Percentiles rank a stretch among this genome's conserved stretches.
These are phyloP conservation scores for Colostygia pectinataria DNA, from an alignment of 2,888 invertebrate genomes.

Conservation along the genomic window DNA sequence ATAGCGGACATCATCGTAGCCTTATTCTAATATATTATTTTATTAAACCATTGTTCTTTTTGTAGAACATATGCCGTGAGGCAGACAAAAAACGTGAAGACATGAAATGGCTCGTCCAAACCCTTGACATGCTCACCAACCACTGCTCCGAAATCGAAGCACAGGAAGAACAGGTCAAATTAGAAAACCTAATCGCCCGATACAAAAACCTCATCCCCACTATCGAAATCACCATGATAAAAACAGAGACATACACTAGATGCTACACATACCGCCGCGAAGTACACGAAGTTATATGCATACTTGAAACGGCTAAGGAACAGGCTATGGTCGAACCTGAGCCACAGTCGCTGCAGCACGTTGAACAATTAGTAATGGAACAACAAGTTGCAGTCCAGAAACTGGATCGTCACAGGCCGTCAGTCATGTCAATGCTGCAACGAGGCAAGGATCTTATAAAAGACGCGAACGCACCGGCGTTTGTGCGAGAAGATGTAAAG, in stretches of 20 bases:
- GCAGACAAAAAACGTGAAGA: slow-evolving; percentile 95
- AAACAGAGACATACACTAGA: slow-evolving; percentile 95
- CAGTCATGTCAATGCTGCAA: slow-evolving; percentile 95
- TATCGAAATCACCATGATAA: slow-evolving; percentile 95
- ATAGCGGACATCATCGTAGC: too few relatives aligned
- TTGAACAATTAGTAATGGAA: slow-evolving; percentile 89
- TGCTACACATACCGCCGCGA: slow-evolving; percentile 96
- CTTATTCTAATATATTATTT: too few relatives aligned
- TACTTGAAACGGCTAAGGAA: slow-evolving; percentile 89
- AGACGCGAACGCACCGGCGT: slow-evolving; percentile 93
- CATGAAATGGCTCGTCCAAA: slow-evolving; percentile 97
- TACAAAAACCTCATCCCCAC: slow-evolving; percentile 96
- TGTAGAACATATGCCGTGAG: slow-evolving; percentile 93
- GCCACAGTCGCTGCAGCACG: slow-evolving; percentile 88
- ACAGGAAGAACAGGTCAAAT: slow-evolving; percentile 89
- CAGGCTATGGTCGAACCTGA: slow-evolving; percentile 85
- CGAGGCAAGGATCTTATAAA: slow-evolving; percentile 94
- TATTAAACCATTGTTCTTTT: slow-evolving; percentile 30
- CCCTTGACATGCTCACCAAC: slow-evolving; percentile 92
- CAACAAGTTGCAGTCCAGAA: slow-evolving; percentile 93
- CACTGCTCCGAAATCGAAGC: slow-evolving; percentile 92
- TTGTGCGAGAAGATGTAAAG: slow-evolving; percentile 92
- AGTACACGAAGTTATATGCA: slow-evolving; percentile 91
- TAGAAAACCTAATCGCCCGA: slow-evolving; percentile 92
- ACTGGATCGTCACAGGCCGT: slow-evolving; percentile 91